Conservation (phyloP, 2,797 vertebrate genomes). For the Enteromius mattozi region DNA sequence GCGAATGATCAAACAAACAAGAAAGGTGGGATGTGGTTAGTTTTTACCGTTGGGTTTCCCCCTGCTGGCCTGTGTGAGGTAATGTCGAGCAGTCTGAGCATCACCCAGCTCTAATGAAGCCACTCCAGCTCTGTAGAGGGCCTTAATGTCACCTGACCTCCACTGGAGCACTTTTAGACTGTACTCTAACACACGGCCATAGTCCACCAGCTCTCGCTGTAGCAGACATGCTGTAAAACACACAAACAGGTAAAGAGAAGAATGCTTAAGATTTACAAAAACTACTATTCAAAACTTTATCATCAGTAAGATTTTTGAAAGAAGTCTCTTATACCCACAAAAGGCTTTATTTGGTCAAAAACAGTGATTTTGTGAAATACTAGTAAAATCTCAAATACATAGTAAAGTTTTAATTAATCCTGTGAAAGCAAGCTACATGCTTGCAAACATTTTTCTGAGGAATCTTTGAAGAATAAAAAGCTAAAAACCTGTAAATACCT, state of each 20-base stretch:
- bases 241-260: not conserved
- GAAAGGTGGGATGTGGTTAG: not conserved
- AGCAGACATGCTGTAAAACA: slow-evolving; percentile 84
- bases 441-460: not conserved
- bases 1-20: not conserved
- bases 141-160: slow-evolving; percentile 84
- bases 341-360: not conserved
- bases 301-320: not conserved
- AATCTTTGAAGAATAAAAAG: not conserved
- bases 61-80: slow-evolving; percentile 81
- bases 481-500: not conserved
- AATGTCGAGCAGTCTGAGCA: slow-evolving; percentile 79
- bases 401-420: not conserved
- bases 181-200: slow-evolving; percentile 85
- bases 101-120: slow-evolving; percentile 87
- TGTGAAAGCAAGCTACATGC: not conserved
- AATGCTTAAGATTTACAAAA: not conserved
- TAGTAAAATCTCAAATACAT: not conserved
- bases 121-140: slow-evolving; percentile 88
- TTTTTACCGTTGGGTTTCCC: slow-evolving; percentile 85
- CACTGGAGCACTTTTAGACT: slow-evolving; percentile 84
- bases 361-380: not conserved
- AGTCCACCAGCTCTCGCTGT: slow-evolving; percentile 83
- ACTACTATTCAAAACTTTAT: not conserved
- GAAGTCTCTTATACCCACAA: not conserved